Evolutionary conservation across 2,113 vertebrate genomes (phyloP).

Genomic region (Carollia perspicillata): DNA sequence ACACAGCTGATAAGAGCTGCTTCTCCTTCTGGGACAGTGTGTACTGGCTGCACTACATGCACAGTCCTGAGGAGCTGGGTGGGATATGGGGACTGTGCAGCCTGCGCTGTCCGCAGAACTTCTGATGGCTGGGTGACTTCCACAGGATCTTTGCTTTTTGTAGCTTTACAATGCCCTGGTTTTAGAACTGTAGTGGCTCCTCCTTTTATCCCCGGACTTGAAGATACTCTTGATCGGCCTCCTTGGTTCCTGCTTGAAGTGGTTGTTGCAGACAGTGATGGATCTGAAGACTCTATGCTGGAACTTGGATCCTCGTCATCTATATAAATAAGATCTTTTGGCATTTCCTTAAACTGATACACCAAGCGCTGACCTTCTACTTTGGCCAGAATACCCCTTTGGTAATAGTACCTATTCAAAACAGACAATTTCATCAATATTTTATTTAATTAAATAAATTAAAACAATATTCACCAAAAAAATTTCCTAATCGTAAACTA

Average conservation of each 20-base stretch:
- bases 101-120: conserved; percentile 90
- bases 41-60: conserved; percentile 91
- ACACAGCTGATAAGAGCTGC: conserved; percentile 73
- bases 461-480: conserved; percentile 32
- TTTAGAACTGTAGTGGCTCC: conserved; percentile 81
- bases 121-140: conserved; percentile 89
- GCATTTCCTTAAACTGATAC: conserved; percentile 98
- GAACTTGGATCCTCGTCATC: conserved; percentile 89
- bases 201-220: conserved; percentile 77
- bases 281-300: conserved; percentile 84
- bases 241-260: conserved; percentile 79
- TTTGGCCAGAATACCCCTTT: conserved; percentile 98
- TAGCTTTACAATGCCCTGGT: conserved; percentile 79
- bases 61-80: conserved; percentile 93
- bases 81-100: conserved; percentile 87
- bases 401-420: conserved; percentile 95
- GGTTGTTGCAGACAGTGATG: conserved; percentile 77
- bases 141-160: conserved; percentile 81
- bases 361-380: conserved; percentile 98
- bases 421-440: conserved; percentile 1
- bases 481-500: not conserved
- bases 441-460: conserved; percentile 19
- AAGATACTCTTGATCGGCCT: conserved; percentile 76
- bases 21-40: conserved; percentile 84
- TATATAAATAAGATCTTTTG: conserved; percentile 94